phyloP scores from a whole-genome alignment of 2,113 vertebrate genomes.

The Takifugu flavidus region DNA sequence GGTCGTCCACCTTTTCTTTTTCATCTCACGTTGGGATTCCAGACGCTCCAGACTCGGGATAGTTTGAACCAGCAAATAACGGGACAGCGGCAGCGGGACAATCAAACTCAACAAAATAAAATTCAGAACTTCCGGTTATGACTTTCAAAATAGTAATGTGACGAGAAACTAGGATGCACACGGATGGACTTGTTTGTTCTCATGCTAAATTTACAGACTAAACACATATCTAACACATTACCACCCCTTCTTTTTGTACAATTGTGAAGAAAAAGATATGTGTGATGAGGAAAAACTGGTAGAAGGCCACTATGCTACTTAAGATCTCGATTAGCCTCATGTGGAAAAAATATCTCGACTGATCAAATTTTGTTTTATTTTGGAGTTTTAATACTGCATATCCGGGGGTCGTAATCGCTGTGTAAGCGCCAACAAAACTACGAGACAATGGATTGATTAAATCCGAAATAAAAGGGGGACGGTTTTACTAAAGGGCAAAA shows the following conservation, averaged over 20 bases:
- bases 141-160: conserved; percentile 8
- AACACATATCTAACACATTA: background rate
- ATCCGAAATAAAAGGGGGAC: too few species aligned
- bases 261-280: background rate
- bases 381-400: background rate
- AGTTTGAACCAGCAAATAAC: conserved; percentile 28
- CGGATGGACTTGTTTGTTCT: background rate
- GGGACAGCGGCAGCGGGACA: background rate
- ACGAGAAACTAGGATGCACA: background rate
- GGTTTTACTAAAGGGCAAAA: too few species aligned
- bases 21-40: conserved; percentile 23
- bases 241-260: too few species aligned
- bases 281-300: too few species aligned
- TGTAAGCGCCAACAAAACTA: too few species aligned
- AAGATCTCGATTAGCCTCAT: too few species aligned
- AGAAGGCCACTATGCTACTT: too few species aligned
- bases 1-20: conserved; percentile 8
- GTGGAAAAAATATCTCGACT: too few species aligned
- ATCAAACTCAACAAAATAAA: conserved; percentile 14
- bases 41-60: background rate
- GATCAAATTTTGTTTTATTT: background rate
- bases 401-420: too few species aligned
- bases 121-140: rapidly evolving
- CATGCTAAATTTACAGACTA: background rate
- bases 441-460: too few species aligned